Evolutionary conservation across 2,888 invertebrate species (phyloP).

Genomic region (Griposia aprilina): DNA sequence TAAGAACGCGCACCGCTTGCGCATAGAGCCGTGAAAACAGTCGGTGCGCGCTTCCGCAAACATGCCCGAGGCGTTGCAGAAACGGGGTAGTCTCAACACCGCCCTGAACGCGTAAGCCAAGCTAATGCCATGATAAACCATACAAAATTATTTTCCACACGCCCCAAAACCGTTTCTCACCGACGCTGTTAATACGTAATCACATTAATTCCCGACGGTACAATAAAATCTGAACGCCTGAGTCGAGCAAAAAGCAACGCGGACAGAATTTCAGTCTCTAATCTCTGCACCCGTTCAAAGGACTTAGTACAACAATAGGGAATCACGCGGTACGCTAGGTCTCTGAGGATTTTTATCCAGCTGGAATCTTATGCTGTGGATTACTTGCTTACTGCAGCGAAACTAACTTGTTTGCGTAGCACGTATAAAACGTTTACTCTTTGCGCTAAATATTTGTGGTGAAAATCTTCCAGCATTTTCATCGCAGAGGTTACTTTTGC

Average conservation of each 20-base stretch:
- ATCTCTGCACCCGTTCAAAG: conserved; percentile 44
- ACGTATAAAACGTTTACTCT: conserved; percentile 28
- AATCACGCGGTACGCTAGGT: conserved; percentile 30
- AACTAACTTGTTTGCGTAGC: conserved; percentile 17
- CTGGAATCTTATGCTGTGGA: conserved; percentile 34
- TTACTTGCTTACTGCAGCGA: conserved; percentile 31
- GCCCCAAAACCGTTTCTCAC: conserved; percentile 25
- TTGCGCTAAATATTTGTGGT: conserved; percentile 5
- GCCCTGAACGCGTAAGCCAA: too few relatives aligned
- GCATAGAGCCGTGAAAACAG: too few relatives aligned
- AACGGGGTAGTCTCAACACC: too few relatives aligned
- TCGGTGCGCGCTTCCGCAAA: too few relatives aligned
- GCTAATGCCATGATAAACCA: neutral
- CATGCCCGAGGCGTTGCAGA: too few relatives aligned
- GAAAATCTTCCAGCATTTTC: conserved; percentile 1
- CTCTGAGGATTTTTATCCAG: conserved; percentile 54
- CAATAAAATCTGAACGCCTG: conserved; percentile 56
- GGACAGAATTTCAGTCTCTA: conserved; percentile 51
- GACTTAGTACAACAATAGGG: conserved; percentile 46
- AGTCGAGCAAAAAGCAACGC: conserved; percentile 48
- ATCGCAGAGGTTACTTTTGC: neutral
- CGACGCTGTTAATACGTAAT: conserved; percentile 49
- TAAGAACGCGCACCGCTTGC: too few relatives aligned
- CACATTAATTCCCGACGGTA: conserved; percentile 47
- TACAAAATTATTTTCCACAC: conserved; percentile 18